Evolutionary conservation across 2,797 vertebrate species (phyloP), one percentile per base, ranked within the genome.

Genomic region (Enoplosus armatus): DNA sequence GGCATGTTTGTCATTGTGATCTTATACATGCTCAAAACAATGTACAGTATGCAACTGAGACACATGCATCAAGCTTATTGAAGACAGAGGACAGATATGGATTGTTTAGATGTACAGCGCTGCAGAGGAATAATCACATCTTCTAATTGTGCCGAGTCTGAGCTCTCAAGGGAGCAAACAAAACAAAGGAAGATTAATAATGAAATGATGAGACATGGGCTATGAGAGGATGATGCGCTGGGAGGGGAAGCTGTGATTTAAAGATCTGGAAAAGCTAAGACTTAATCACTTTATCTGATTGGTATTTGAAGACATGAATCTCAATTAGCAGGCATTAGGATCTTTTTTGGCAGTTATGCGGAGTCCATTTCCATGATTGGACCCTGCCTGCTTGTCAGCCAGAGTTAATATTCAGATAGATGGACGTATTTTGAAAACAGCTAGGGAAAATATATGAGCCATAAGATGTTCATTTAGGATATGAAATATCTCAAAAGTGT

Each of bases 241-340:
- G 85, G 87, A 89, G 84, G 81, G 91, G 85, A 87, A 80, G 89
- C 84, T 47, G 41, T 75, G 84, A 86, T 91, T 91, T 90, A 79
- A 92, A 91, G 91, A 93, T 90, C 74, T 86, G 89, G 88, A 92
- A 87, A 86, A 86, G 84, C 84, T 67, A 80, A 79, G 82, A 72
- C 80, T 83, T 93, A 91, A 92, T 94, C 88, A 89, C 84, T 90
- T 90, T 87, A 92, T 93, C 90, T 92, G 89, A 93, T 93, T 93
- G 90, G 77, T 88, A 85, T 89, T 90, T 91, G 72, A 83, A 91
- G 86, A 67, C 85, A 90, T 93, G 85, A 90, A 94, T 94, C 93
- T 90, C 82, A 94, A 93, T 94, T 93, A 92, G 90, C 56, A 11
- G 45, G 83, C 85, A 77, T 87, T 79, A 85, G 62, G 71, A 83